Evolutionary conservation across 2,113 vertebrate species (phyloP), one percentile per base, ranked within the genome.

Genomic region (Lampris incognitus): DNA sequence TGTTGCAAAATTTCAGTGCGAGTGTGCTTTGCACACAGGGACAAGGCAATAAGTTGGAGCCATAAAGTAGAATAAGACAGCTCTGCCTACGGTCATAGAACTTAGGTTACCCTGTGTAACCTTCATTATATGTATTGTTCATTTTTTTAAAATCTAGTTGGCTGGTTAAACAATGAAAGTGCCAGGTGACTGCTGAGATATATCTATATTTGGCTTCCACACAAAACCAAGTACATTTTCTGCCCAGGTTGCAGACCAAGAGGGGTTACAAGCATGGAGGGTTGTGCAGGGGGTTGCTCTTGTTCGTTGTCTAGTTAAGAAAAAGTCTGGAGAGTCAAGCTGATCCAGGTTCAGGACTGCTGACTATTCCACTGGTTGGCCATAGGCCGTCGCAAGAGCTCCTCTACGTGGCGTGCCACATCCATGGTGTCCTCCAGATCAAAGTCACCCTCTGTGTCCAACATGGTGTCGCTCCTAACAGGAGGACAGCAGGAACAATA

Each of bases 341-440:
- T 6, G 50, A 66, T 94, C 86, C 93, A 42, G 72, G 60, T 86
- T 99, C 96, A 98, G 44, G 97, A 96, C 89, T 97, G 97, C 0
- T 97, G 97, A 38, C 92, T 95, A 71, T 95, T 97, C 97, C 93
- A 98, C 89, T 98, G 96, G 90, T 89, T 93, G 72, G 95, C 96
- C 85, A 97, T 93, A 0, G 97, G 97, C 67, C 98, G 92, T 61
- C 97, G 94, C 54, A 99, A 92, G 79, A 99, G 94, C 74, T 98
- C 97, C 84, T 99, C 97, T 72, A 99, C 95, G 0, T 98, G 97
- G 49, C 96, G 92, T 0, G 97, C 97, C 49, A 99, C 97, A 1
- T 99, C 98, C 94, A 99, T 97, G 42, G 95, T 96, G 90, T 98
- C 97, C 0, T 98, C 97, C 82, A 98, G 92, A 88, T 99, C 96